phyloP scores from a whole-genome alignment of 2,113 vertebrate species.

The Amia ocellicauda region DNA sequence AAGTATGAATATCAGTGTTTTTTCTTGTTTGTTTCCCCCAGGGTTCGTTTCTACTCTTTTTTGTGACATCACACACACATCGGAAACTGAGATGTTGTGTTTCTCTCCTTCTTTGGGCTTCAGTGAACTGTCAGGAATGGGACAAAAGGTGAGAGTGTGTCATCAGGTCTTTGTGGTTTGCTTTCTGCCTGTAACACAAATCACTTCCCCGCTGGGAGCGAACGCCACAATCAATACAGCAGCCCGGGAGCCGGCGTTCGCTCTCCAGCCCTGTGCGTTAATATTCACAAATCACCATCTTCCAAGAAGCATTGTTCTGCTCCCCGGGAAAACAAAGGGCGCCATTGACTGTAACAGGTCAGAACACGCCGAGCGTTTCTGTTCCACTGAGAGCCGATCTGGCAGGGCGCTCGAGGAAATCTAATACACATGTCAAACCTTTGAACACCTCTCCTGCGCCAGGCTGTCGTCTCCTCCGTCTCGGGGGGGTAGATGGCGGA shows the following conservation, averaged over 20 bases:
- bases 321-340: constrained; percentile 19
- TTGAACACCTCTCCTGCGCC: constrained; percentile 70
- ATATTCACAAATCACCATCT: not conserved
- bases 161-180: no score
- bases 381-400: not conserved
- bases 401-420: not conserved
- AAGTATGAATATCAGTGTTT: no score
- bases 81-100: no score
- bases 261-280: not conserved
- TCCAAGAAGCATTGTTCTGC: constrained; percentile 14
- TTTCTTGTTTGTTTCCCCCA: no score
- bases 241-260: not conserved
- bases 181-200: not conserved
- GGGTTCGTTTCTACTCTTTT: no score
- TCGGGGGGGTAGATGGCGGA: constrained; percentile 51
- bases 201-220: not conserved
- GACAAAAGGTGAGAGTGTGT: no score
- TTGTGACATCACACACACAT: no score
- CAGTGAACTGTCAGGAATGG: no score
- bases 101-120: no score
- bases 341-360: constrained; percentile 24
- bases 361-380: constrained; percentile 17
- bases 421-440: constrained; percentile 59
- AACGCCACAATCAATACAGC: not conserved
- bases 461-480: constrained; percentile 33